A percentile compares a stretch with the other conserved stretches of the same genome.
Evolutionary conservation across 1,140 invertebrate species (phyloP).

Genomic region (Lepidurus arcticus): DNA sequence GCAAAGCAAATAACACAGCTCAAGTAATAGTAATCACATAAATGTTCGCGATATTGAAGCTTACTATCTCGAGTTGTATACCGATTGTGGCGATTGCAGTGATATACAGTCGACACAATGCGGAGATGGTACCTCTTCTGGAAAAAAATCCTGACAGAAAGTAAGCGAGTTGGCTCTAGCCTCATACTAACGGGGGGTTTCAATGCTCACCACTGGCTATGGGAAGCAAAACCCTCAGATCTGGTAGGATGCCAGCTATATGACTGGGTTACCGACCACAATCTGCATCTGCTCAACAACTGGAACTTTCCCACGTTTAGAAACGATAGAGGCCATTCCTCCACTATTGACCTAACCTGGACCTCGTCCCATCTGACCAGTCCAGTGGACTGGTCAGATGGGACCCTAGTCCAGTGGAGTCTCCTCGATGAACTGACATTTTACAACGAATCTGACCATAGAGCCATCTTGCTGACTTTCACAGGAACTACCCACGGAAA

Average conservation of each 20-base stretch:
- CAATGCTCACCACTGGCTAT: too few relatives aligned
- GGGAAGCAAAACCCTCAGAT: too few relatives aligned
- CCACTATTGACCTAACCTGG: conserved; percentile 5
- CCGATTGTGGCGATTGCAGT: too few relatives aligned
- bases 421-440: neutral
- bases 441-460: conserved; percentile 9
- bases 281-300: neutral
- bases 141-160: too few relatives aligned
- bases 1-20: neutral
- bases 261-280: neutral
- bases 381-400: too few relatives aligned
- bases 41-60: neutral
- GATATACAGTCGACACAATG: too few relatives aligned
- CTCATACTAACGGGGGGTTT: too few relatives aligned
- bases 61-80: neutral
- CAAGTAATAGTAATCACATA: neutral
- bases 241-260: neutral
- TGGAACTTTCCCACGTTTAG: conserved; percentile 11
- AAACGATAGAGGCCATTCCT: neutral
- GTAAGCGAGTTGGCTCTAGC: too few relatives aligned
- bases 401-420: neutral
- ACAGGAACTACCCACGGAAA: too few relatives aligned
- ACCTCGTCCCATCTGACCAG: neutral
- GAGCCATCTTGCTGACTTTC: conserved; percentile 7
- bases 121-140: too few relatives aligned